Conservation (phyloP, 2,113 vertebrate genomes). For the Callorhinus ursinus region DNA sequence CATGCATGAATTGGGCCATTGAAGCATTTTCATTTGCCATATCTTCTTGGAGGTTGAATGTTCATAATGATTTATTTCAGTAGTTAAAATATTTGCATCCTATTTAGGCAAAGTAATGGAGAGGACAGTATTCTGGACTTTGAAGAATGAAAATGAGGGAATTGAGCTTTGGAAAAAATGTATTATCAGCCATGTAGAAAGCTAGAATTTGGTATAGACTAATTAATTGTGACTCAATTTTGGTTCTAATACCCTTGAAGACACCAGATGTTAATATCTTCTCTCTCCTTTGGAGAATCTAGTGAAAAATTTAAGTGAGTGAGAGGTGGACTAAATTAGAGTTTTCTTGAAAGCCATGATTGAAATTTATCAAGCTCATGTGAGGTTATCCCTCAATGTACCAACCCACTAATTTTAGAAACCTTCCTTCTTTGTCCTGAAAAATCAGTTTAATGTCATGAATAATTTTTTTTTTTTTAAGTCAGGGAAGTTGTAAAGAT, state of each 20-base stretch:
- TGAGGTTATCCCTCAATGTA: constrained; percentile 58
- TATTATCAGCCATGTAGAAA: constrained; percentile 73
- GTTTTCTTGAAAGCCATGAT: constrained; percentile 69
- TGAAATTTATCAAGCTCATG: constrained; percentile 70
- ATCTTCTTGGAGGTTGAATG: constrained; percentile 66
- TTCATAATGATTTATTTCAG: constrained; percentile 73
- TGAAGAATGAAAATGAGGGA: constrained; percentile 74
- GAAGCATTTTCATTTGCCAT: constrained; percentile 68
- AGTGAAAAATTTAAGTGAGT: constrained; percentile 79
- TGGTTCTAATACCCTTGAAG: constrained; percentile 74
- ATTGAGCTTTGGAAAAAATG: constrained; percentile 57
- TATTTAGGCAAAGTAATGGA: constrained; percentile 69
- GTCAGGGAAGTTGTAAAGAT: not conserved
- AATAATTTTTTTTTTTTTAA: constrained; percentile 18
- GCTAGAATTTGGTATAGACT: constrained; percentile 63
- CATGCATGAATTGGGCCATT: not conserved
- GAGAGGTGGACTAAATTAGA: constrained; percentile 75
- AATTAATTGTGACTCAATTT: constrained; percentile 78
- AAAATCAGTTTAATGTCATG: constrained; percentile 2
- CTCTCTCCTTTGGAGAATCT: constrained; percentile 62
- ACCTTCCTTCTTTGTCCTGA: not conserved
- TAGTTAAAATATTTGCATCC: constrained; percentile 76
- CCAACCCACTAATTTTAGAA: constrained; percentile 59
- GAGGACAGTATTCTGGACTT: constrained; percentile 44
- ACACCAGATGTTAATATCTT: constrained; percentile 68